Evolutionary conservation across 2,797 vertebrate genomes (phyloP), one percentile per base, ranked within the genome.

Genomic region (Lutra lutra): DNA sequence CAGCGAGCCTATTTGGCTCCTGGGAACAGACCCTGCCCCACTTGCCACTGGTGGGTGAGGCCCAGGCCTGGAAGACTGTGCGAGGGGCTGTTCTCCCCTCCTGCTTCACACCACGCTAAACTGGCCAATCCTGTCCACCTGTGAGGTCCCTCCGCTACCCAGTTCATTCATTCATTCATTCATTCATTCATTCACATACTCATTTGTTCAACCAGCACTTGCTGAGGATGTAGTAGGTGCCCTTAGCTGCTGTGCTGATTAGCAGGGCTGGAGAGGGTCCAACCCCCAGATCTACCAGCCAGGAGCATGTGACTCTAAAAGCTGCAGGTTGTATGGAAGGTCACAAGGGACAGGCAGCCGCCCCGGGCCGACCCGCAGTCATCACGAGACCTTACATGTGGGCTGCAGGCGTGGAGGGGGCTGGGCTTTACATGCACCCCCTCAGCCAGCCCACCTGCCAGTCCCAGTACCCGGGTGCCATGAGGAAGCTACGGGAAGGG

Each of bases 331-430:
- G 1, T 20, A 13, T 9, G 23, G 62, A 48, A 84, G 0, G 8
- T 46, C 38, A 23, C 46, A 32, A 80, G 93, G 84, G 68, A n/a
- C 7, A 20, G 4, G 72, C 29, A 32, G 70, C 29, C 10, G 40
- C 18, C 38, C 23, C 8, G 35, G 62, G 58, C 48, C 14, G 25
- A 48, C 5, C 51, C 27, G 1, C 1, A 29, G 78, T 40, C 91
- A 46, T 64, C 27, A 8, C 3, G 48, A 5, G 2, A 48, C 48
- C 78, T 84, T 11, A 54, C 13, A 25, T 0, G 0, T 21, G 29
- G 27, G 15, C 46, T 18, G 1, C 51, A 51, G 18, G 40, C 2
- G 9, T 27, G 15, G 12, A 79, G 66, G 40, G 40, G 21, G 15
- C 82, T 60, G 56, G 75, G 77, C 23, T 27, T 80, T 79, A 11